Percentiles rank a stretch among this genome's conserved stretches.
Evolutionary conservation across 2,113 vertebrate genomes (phyloP).

Genomic region (Sylvia atricapilla): DNA sequence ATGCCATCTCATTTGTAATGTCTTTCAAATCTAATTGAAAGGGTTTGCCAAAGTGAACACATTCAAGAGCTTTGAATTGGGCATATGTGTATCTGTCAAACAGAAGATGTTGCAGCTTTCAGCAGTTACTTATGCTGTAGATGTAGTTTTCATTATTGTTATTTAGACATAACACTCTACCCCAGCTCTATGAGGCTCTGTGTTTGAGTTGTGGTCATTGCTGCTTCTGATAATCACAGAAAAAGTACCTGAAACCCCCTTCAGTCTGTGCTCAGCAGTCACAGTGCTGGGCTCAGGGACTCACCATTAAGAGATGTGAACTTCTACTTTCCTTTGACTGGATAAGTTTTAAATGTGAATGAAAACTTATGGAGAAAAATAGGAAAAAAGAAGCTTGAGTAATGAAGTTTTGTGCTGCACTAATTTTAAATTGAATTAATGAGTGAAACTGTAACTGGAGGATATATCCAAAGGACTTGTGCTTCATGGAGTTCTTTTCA

Average conservation of each 20-base stretch:
- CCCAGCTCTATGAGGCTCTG: neutral
- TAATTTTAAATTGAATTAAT: neutral
- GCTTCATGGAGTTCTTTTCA: neutral
- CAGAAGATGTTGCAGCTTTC: neutral
- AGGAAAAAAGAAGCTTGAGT: neutral
- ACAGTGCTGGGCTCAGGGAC: neutral
- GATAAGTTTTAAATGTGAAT: neutral
- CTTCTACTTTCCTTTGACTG: neutral
- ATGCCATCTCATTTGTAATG: neutral
- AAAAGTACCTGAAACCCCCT: neutral
- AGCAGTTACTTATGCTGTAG: accelerated
- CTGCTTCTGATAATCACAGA: neutral
- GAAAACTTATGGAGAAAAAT: neutral
- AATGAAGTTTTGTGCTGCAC: neutral
- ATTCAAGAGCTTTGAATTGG: neutral
- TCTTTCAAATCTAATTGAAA: neutral
- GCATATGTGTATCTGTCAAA: neutral
- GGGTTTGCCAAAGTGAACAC: neutral
- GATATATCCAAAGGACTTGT: neutral
- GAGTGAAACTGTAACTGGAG: neutral
- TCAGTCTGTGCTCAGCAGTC: neutral
- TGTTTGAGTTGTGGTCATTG: neutral
- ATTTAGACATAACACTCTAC: neutral
- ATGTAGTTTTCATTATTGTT: neutral
- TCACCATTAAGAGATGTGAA: accelerated